phyloP scores from a whole-genome alignment of 2,888 invertebrate species.

The Tuta absoluta region DNA sequence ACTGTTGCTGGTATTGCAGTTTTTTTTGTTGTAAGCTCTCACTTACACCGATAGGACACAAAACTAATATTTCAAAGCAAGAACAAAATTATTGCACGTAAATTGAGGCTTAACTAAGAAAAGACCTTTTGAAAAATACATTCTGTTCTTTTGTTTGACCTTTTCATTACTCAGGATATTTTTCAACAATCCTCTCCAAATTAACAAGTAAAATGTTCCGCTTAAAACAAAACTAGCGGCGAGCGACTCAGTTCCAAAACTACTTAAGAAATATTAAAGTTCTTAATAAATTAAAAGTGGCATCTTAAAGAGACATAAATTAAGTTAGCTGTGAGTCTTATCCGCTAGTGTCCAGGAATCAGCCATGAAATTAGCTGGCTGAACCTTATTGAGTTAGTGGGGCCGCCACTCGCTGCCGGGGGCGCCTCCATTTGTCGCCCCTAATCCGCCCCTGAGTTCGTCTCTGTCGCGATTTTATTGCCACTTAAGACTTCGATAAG shows the following conservation, averaged over 20 bases:
- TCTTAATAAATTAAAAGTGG: constrained; percentile 26
- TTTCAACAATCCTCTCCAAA: neutral
- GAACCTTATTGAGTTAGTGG: constrained; percentile 31
- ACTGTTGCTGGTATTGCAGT: too few species aligned
- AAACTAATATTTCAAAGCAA: too few species aligned
- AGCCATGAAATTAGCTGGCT: constrained; percentile 28
- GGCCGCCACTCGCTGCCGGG: neutral
- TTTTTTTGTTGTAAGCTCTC: too few species aligned
- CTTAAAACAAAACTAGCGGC: neutral
- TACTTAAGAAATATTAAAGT: constrained; percentile 20
- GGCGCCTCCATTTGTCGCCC: constrained; percentile 23
- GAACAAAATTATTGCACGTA: too few species aligned
- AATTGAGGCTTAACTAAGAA: too few species aligned
- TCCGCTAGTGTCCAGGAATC: constrained; percentile 29
- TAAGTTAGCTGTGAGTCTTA: constrained; percentile 22
- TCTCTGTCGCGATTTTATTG: constrained; percentile 26
- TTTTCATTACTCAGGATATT: neutral
- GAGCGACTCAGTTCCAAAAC: neutral
- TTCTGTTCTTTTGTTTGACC: neutral
- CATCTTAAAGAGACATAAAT: constrained; percentile 23
- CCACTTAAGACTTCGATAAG: constrained; percentile 25
- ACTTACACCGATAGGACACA: too few species aligned
- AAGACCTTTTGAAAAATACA: neutral
- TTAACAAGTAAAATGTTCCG: neutral
- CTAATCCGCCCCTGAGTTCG: constrained; percentile 22